A percentile compares a stretch with the other conserved stretches of the same genome.
Evolutionary conservation across 2,888 invertebrate species (phyloP).

Genomic region (Chymomyza caudatula): DNA sequence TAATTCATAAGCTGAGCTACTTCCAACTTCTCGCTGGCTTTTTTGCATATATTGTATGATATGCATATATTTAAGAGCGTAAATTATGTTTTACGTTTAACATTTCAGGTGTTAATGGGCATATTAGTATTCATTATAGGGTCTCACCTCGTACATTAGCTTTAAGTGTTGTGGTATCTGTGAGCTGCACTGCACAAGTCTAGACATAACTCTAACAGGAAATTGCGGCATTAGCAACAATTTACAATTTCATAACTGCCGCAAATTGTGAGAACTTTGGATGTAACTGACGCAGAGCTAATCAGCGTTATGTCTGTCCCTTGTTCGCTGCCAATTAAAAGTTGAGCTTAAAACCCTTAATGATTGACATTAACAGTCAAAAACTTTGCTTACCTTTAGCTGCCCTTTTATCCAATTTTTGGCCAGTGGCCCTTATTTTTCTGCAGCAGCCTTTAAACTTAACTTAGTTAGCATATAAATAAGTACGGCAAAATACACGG

Average conservation of each 20-base stretch:
- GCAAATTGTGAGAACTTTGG: neutral
- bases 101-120: conserved; percentile 60
- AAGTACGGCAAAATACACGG: neutral
- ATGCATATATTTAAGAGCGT: conserved; percentile 22
- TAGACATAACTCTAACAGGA: neutral
- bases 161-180: neutral
- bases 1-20: conserved; percentile 62
- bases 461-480: neutral
- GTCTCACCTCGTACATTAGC: conserved; percentile 35
- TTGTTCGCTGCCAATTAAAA: neutral
- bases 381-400: neutral
- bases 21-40: neutral
- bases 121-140: conserved; percentile 72
- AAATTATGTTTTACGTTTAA: conserved; percentile 35
- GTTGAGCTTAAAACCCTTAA: neutral
- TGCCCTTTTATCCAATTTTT: neutral
- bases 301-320: neutral
- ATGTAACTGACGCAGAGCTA: neutral
- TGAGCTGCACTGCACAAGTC: neutral
- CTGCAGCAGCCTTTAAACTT: neutral
- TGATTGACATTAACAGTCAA: neutral
- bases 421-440: neutral
- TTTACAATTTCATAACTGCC: neutral
- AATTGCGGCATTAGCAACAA: neutral
- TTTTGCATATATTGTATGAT: neutral